Base-by-base conservation (phyloP, 2,888 invertebrate species). In the Protophormia terraenovae region DNA sequence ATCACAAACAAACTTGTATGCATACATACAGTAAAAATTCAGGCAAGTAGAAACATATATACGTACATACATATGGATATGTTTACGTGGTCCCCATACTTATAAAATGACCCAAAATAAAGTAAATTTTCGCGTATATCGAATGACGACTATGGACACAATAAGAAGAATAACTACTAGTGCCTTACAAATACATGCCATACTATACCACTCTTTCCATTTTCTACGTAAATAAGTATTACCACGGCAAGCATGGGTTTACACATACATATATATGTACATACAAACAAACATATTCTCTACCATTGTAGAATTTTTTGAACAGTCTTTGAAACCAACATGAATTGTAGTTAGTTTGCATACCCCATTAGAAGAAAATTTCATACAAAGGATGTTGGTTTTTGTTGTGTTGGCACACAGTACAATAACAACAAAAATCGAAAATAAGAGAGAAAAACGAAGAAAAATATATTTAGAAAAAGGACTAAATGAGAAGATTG, bases 311-410 rank as follows among this genome's bases (percentile, higher is more conserved):
- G 35, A 72, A n/a, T 55, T 64, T 67, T 69, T 67, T 66, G 50
- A 78, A 50, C 72, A 22, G 72, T 71, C 69, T 76, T 71, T 72
- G 80, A 76, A 76, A 50, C 24, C 72, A 72, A 76, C 80, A 76
- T 71, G 71, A 58, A 76, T 66, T 71, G 32, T 84, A 71, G 47
- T 72, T 77, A 76, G 80, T 84, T 84, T 84, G 77, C 84, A 81
- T 84, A 81, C 84, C 66, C 84, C 60, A 84, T 81, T 84, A 62
- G 72, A 77, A 81, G 77, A 77, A 81, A 72, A 73, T 69, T 47
- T 47, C 27, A 22, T 67, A 47, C 62, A 77, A 84, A 77, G 67
- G 72, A 77, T 84, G 67, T 73, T 62, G 55, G 60, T 35, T 81
- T 84, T 73, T 67, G 62, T 72, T 81, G 53, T 66, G 50, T 84